These are phyloP conservation scores for Fukomys damarensis DNA, from an alignment of 2,113 vertebrate genomes.

Conservation along the genomic window DNA sequence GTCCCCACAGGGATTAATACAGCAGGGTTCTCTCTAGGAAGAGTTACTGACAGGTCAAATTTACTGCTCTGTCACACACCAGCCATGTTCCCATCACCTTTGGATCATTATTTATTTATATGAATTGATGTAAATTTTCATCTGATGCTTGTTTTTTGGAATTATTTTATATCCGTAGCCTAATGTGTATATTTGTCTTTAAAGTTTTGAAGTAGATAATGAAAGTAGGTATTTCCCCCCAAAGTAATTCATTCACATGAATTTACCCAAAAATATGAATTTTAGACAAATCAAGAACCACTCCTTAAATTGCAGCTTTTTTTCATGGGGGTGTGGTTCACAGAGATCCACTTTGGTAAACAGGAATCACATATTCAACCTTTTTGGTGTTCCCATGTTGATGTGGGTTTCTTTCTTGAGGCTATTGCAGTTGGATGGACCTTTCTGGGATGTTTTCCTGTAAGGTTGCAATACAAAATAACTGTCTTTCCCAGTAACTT, in stretches of 20 bases:
- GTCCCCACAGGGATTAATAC: not conserved
- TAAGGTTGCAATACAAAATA: not conserved
- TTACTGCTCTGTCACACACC: not conserved
- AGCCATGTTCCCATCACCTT: not conserved
- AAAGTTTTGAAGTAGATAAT: constrained; percentile 39
- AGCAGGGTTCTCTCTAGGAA: not conserved
- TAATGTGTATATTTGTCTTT: not conserved
- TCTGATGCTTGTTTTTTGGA: not conserved
- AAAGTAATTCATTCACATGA: not conserved
- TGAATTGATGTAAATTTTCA: not conserved
- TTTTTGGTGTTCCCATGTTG: not conserved
- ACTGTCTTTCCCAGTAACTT: not conserved
- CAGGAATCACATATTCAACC: not conserved
- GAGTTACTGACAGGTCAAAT: not conserved
- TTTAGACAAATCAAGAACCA: not conserved
- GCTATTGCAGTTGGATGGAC: not conserved
- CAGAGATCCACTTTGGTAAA: not conserved
- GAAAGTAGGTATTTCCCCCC: not conserved
- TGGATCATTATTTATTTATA: not conserved
- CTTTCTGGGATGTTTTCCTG: not conserved
- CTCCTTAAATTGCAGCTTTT: not conserved
- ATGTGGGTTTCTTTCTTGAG: not conserved
- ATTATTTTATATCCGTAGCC: not conserved
- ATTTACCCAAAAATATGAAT: not conserved
- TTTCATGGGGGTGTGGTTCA: not conserved